phyloP scores from a whole-genome alignment of 2,888 invertebrate species.

The Diadegma fenestrale region DNA sequence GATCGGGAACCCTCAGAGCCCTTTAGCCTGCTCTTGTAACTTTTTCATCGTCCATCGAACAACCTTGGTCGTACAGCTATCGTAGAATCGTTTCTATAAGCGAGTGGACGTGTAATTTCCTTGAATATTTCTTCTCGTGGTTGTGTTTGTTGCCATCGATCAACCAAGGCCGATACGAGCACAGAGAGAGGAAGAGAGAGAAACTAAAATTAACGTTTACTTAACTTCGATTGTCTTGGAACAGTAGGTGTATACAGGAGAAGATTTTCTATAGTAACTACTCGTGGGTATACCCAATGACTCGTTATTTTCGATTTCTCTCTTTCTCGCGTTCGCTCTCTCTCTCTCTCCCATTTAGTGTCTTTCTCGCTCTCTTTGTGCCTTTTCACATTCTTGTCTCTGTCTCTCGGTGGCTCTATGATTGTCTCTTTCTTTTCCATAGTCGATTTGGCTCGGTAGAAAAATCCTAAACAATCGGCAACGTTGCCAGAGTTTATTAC shows the following conservation, averaged over 20 bases:
- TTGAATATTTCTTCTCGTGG: slow-evolving; percentile 17
- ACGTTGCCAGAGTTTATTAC: slow-evolving; percentile 75
- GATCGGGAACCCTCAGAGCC: not conserved
- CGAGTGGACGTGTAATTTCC: slow-evolving; percentile 58
- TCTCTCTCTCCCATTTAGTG: slow-evolving; percentile 8
- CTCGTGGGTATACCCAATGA: slow-evolving; percentile 33
- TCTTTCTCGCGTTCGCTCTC: not conserved
- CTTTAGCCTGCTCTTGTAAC: not conserved
- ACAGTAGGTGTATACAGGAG: slow-evolving; percentile 14
- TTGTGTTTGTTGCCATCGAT: slow-evolving; percentile 63
- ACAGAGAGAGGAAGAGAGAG: slow-evolving; percentile 27
- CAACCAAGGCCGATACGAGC: slow-evolving; percentile 63
- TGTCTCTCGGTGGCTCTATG: slow-evolving; percentile 22
- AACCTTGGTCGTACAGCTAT: slow-evolving; percentile 34
- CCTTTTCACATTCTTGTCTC: slow-evolving; percentile 39
- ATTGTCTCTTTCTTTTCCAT: slow-evolving; percentile 43
- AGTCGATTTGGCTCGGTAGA: slow-evolving; percentile 70
- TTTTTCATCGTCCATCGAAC: slow-evolving; percentile 42
- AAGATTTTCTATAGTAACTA: slow-evolving; percentile 21
- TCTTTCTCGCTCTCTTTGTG: slow-evolving; percentile 24
- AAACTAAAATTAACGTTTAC: slow-evolving; percentile 19
- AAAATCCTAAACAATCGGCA: slow-evolving; percentile 82
- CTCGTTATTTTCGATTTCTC: slow-evolving; percentile 26
- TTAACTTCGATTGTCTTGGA: slow-evolving; percentile 6
- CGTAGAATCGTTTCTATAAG: slow-evolving; percentile 18